These are phyloP conservation scores for Erebia ligea DNA, from an alignment of 2,888 invertebrate species.

Conservation along the genomic window DNA sequence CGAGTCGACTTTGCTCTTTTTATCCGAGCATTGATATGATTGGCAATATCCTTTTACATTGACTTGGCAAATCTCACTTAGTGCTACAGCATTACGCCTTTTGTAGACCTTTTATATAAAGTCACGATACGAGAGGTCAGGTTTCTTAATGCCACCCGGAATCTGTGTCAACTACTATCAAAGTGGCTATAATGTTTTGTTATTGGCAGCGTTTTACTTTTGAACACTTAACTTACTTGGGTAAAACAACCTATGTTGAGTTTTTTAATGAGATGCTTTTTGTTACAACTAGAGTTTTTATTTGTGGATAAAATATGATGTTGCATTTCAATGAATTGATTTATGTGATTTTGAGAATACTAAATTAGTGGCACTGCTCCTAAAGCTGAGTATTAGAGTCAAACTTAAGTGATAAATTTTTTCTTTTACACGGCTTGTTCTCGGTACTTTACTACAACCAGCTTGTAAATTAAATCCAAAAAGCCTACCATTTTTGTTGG, in stretches of 20 bases:
- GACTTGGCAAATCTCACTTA: conserved; percentile 42
- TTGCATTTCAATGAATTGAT: too few species aligned
- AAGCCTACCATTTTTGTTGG: background rate
- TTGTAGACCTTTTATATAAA: conserved; percentile 34
- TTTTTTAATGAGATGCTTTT: background rate
- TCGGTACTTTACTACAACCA: too few species aligned
- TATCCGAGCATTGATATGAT: conserved; percentile 25
- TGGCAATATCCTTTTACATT: conserved; percentile 43
- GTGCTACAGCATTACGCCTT: conserved; percentile 28
- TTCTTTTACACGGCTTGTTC: too few species aligned
- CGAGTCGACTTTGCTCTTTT: conserved; percentile 14
- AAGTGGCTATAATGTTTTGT: background rate
- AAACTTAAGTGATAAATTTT: too few species aligned
- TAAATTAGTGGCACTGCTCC: too few species aligned
- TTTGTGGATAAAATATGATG: background rate
- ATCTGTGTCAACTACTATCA: conserved; percentile 13
- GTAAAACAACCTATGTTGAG: background rate
- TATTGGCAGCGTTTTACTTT: background rate
- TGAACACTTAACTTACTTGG: background rate
- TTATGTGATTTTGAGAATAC: too few species aligned
- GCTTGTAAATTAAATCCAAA: background rate
- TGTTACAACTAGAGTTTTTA: background rate
- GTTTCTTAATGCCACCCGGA: conserved; percentile 36
- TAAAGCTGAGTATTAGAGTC: too few species aligned
- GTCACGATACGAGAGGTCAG: conserved; percentile 33